These are phyloP conservation scores for Homarus americanus DNA, from an alignment of 1,140 invertebrate species.

Conservation along the genomic window DNA sequence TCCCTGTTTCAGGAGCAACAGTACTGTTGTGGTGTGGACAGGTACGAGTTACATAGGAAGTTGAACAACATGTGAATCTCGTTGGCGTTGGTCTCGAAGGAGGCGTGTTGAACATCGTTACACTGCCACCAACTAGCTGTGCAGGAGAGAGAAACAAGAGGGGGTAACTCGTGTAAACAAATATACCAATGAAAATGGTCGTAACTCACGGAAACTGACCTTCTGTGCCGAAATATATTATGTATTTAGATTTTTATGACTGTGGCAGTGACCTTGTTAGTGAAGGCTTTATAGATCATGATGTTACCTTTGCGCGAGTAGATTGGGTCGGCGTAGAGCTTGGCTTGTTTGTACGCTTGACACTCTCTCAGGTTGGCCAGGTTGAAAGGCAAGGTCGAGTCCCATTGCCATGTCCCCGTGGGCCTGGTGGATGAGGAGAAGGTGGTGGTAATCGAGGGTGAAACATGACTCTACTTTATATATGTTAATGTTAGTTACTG, in stretches of 20 bases:
- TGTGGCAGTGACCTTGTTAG: no score
- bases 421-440: no score
- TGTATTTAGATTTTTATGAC: no score
- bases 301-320: slow-evolving; percentile 17
- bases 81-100: slow-evolving; percentile 47
- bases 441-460: no score
- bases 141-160: not conserved
- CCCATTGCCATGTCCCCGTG: slow-evolving; percentile 60
- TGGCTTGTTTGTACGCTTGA: not conserved
- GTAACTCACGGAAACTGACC: no score
- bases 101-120: slow-evolving; percentile 27
- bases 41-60: slow-evolving; percentile 39
- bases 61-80: slow-evolving; percentile 64
- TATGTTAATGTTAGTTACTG: no score
- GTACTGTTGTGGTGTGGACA: not conserved
- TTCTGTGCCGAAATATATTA: no score
- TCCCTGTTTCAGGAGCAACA: no score
- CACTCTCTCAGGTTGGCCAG: slow-evolving; percentile 51
- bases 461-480: no score
- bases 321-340: not conserved
- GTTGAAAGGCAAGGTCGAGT: slow-evolving; percentile 61
- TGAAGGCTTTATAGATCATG: no score
- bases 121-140: slow-evolving; percentile 55
- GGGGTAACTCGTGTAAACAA: no score
- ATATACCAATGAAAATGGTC: no score